Evolutionary conservation across 2,888 invertebrate genomes (phyloP).

Genomic region (Anagyrus pseudococci): DNA sequence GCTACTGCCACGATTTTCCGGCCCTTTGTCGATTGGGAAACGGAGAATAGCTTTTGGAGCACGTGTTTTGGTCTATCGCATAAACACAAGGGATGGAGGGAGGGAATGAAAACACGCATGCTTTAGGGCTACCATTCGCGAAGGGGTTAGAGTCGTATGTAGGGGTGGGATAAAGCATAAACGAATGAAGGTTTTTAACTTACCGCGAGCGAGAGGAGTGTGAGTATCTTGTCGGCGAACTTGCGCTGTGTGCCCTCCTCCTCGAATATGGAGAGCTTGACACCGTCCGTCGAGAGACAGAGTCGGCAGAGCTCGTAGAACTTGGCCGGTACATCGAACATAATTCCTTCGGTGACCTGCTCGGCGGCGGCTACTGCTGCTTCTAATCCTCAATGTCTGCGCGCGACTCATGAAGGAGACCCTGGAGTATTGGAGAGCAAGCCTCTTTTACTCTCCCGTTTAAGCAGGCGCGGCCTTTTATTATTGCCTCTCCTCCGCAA

Average conservation of each 20-base stretch:
- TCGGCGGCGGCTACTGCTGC: neutral
- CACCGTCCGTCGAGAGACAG: slow-evolving; percentile 83
- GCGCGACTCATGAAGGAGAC: neutral
- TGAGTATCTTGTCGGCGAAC: slow-evolving; percentile 70
- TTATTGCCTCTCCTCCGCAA: no score
- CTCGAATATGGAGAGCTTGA: slow-evolving; percentile 79
- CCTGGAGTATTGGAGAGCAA: neutral
- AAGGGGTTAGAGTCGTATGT: no score
- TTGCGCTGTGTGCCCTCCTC: slow-evolving; percentile 75
- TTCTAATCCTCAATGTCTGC: no score
- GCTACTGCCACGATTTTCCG: no score
- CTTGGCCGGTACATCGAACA: slow-evolving; percentile 92
- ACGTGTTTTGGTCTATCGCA: no score
- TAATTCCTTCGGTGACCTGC: slow-evolving; percentile 50
- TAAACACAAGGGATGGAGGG: no score
- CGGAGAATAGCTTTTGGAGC: no score
- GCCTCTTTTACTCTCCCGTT: slow-evolving; percentile 11
- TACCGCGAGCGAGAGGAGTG: slow-evolving; percentile 58
- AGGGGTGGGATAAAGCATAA: neutral
- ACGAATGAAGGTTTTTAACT: slow-evolving; percentile 38
- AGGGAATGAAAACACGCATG: no score
- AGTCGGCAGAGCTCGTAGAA: slow-evolving; percentile 93
- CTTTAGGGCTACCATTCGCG: no score
- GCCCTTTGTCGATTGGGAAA: no score
- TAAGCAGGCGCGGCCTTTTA: neutral